Evolutionary conservation across 2,113 vertebrate species (phyloP), one percentile per base, ranked within the genome.

Genomic region (Grammomys dolichurus): DNA sequence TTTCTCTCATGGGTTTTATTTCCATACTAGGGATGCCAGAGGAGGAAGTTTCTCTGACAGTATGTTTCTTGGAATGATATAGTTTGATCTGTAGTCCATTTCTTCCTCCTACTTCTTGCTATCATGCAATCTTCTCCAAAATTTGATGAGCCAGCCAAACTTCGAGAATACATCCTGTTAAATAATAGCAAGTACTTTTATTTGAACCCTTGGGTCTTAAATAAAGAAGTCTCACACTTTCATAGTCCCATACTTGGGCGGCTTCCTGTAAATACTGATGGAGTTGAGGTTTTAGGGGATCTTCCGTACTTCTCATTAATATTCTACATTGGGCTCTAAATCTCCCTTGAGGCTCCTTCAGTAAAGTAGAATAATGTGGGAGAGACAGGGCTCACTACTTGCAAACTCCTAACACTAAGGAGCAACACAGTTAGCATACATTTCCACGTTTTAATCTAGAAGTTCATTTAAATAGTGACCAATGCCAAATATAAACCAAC

Each of bases 41-140:
- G 58, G 13, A 88, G 63, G 67, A 72, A 9, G 72, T 86, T 81
- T 14, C 0, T 58, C 76, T 51, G 5, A n/a, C 26, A 92, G 28
- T 91, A 85, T 0, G 1, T 73, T 93, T 90, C 46, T 94, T 93
- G 46, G 5, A 48, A 96, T 77, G 70, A 43, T 60, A 40, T 48
- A 48, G 56, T 92, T 96, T 95, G 87, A 81, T 70, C 95, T 95
- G 58, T 76, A 90, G 80, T 90, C 54, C 81, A 75, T 81, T 81
- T 33, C 67, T 90, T 63, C 77, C 93, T 33, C 22, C 10, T 13
- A 76, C n/a, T 8, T 43, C 56, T 92, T 86, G 12, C 43, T 63
- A 89, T 93, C 77, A 56, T 67, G 90, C 1, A 82, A 31, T 78
- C 11, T 69, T 20, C 77, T 33, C 65, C 76, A 65, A 90, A 97